A percentile compares a stretch with the other conserved stretches of the same genome.
Conservation (phyloP, 2,113 vertebrate genomes). For the Nannospalax galili region DNA sequence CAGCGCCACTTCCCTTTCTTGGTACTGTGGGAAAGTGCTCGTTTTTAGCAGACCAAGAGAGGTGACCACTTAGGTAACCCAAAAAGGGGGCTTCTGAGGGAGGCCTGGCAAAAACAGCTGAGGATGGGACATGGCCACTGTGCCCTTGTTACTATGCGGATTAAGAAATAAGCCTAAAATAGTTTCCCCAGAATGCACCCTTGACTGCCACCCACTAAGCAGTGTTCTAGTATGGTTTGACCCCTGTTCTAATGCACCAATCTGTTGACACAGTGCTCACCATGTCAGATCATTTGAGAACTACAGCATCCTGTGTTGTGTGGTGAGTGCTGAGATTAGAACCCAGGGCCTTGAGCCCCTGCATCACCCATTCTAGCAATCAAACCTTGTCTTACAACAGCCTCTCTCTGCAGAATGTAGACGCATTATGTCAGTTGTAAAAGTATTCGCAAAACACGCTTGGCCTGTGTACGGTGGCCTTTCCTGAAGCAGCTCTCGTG, state of each 20-base stretch:
- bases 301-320: too few relatives aligned
- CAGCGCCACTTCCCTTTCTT: not conserved
- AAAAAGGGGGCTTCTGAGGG: not conserved
- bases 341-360: not conserved
- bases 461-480: fast-evolving
- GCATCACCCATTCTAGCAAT: not conserved
- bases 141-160: fast-evolving
- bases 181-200: not conserved
- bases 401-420: not conserved
- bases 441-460: not conserved
- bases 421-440: not conserved
- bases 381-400: not conserved
- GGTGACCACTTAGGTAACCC: not conserved
- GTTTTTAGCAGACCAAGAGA: not conserved
- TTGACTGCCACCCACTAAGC: not conserved
- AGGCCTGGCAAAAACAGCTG: not conserved
- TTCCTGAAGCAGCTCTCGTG: not conserved
- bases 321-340: not conserved
- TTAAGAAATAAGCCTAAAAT: not conserved
- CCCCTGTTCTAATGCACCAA: not conserved
- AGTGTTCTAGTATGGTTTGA: fast-evolving
- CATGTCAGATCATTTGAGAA: not conserved
- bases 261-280: fast-evolving
- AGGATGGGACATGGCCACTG: not conserved
- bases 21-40: not conserved